Evolutionary conservation across 2,888 invertebrate species (phyloP), one percentile per base, ranked within the genome.

Genomic region (Drosophila neotestacea): DNA sequence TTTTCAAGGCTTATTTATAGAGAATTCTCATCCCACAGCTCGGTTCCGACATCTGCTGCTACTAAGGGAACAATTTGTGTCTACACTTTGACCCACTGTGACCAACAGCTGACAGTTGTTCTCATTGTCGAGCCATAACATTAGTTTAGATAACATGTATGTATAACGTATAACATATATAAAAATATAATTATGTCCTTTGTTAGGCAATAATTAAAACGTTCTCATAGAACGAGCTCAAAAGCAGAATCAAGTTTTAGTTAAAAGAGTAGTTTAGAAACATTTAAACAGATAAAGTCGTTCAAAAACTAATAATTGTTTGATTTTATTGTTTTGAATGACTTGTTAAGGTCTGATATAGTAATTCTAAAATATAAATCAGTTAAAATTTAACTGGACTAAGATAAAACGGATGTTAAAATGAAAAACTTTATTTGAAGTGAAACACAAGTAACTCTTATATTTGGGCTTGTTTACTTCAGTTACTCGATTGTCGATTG

Each of bases 1-100:
- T 42, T 48, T 64, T 42, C 48, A 42, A 60, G 41, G 42, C 36
- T 52, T 47, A 42, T 50, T 63, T 63, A 41, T 41, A 42, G 32
- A 47, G 52, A 54, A 10, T 32, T 13, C 30, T 30, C 46, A 7
- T 13, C 7, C 13, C 13, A 13, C 6, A 6, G 2, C 32, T 32
- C 32, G 6, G 3, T 6, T 32, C 2, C 0, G 32, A 9, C 39
- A 39, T 39, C 52, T 52, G 52, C 41, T 41, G 30, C 16, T 16
- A 9, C 4, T 11, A 16, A 16, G 54, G 41, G 16, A 55, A 44
- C 55, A 55, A 44, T 44, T 55, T 55, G 22, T 34, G 42, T 27
- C 42, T 6, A 36, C 42, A 55, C 34, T 34, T 55, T 28, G 27
- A 38, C 36, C 51, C 38, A 55, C 42, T 32, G 55, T 59, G 60